Conservation (phyloP, 1,140 invertebrate genomes). For the Bombyx mandarina region DNA sequence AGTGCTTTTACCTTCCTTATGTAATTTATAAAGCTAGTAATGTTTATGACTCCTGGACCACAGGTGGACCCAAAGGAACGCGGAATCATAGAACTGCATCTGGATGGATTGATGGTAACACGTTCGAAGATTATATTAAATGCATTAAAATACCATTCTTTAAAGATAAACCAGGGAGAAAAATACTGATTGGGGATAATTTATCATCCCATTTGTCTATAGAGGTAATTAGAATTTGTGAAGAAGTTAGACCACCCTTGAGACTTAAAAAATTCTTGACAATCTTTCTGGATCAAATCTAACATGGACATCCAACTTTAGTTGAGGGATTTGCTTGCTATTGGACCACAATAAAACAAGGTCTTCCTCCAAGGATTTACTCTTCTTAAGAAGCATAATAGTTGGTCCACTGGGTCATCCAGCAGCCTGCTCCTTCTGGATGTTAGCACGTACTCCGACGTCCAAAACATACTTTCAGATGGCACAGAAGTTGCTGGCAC, state of each 20-base stretch:
- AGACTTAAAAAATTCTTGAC: too few species aligned
- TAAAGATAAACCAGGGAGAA: conserved; percentile 26
- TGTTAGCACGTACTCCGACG: too few species aligned
- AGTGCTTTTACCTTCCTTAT: conserved; percentile 22
- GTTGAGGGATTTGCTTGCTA: too few species aligned
- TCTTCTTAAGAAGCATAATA: too few species aligned
- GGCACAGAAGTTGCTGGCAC: too few species aligned
- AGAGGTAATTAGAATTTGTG: background rate
- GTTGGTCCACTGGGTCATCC: too few species aligned
- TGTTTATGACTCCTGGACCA: conserved; percentile 29
- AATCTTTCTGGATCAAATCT: too few species aligned
- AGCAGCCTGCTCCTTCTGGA: too few species aligned
- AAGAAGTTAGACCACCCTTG: background rate
- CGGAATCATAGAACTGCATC: conserved; percentile 18
- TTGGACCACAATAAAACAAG: too few species aligned
- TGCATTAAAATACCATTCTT: conserved; percentile 24
- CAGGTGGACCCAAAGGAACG: conserved; percentile 13
- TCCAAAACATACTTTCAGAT: too few species aligned
- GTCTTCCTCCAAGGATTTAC: too few species aligned
- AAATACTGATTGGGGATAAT: conserved; percentile 49
- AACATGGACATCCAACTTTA: too few species aligned
- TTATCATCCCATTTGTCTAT: conserved; percentile 39
- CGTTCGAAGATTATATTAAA: conserved; percentile 10
- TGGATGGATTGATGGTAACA: conserved; percentile 34
- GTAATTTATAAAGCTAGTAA: conserved; percentile 30